A percentile compares a stretch with the other conserved stretches of the same genome.
phyloP scores from a whole-genome alignment of 2,113 vertebrate species.

The Melozone crissalis region DNA sequence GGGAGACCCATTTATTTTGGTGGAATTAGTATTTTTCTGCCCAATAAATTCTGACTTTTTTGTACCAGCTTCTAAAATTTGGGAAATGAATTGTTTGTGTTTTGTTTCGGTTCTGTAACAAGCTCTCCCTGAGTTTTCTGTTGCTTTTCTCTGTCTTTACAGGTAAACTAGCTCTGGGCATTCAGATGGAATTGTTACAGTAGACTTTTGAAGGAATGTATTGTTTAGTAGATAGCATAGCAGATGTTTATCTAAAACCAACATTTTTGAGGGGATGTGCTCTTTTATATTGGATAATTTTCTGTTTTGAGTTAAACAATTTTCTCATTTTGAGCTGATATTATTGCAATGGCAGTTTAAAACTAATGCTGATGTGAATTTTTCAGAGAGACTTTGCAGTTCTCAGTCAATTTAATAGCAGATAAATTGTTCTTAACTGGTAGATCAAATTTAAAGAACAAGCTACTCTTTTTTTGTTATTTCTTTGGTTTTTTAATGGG shows the following conservation, averaged over 20 bases:
- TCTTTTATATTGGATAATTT: not conserved
- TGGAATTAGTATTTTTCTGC: not conserved
- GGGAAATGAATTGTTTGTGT: not conserved
- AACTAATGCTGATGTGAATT: not conserved
- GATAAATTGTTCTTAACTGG: not conserved
- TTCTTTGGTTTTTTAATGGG: not conserved
- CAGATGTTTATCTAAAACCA: not conserved
- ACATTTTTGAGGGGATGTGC: not conserved
- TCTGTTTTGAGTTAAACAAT: not conserved
- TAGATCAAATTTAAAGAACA: slow-evolving; percentile 13
- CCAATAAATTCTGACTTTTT: slow-evolving; percentile 1
- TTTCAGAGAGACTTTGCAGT: not conserved
- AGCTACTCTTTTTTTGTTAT: not conserved
- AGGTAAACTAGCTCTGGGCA: slow-evolving; percentile 22
- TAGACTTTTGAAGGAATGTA: not conserved
- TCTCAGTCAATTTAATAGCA: not conserved
- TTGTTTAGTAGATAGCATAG: not conserved
- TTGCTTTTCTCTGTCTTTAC: not conserved
- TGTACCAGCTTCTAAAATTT: not conserved
- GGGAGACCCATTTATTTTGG: not conserved
- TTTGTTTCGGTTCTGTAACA: not conserved
- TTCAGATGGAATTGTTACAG: not conserved
- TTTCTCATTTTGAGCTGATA: not conserved
- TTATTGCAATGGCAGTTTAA: not conserved
- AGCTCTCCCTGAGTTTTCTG: slow-evolving; percentile 21